phyloP scores from a whole-genome alignment of 2,888 invertebrate species.

The Cephus pulcher region DNA sequence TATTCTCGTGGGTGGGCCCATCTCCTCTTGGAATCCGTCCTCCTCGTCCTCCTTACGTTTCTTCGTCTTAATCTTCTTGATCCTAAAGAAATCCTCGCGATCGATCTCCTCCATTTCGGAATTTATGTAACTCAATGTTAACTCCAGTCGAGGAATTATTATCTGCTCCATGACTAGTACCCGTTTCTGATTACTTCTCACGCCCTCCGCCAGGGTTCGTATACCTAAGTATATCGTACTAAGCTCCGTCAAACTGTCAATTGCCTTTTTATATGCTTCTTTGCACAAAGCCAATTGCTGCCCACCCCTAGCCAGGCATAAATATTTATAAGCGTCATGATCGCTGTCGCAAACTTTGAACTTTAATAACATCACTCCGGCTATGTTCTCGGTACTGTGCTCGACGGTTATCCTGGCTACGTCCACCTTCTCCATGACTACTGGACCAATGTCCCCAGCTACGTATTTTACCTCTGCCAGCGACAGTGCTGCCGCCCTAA shows the following conservation, averaged over 20 bases:
- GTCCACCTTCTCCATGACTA: conserved; percentile 7
- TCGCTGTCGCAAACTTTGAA: conserved; percentile 8
- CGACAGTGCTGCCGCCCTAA: conserved; percentile 9
- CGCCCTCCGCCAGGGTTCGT: not conserved
- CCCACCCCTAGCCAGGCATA: conserved; percentile 15
- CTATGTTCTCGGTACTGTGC: conserved; percentile 2
- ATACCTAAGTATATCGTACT: not conserved
- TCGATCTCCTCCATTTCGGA: conserved; percentile 16
- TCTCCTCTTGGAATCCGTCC: not conserved
- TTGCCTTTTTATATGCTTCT: not conserved
- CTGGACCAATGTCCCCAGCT: conserved; percentile 10
- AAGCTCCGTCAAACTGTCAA: not conserved
- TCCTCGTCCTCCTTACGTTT: not conserved
- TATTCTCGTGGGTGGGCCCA: not conserved
- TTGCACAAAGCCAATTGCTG: conserved; percentile 53
- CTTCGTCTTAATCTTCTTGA: conserved; percentile 13
- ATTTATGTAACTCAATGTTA: conserved; percentile 6
- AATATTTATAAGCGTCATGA: conserved; percentile 5
- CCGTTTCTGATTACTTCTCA: not conserved
- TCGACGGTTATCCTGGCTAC: conserved; percentile 4
- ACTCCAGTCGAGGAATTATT: conserved; percentile 7
- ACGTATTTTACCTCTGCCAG: conserved; percentile 9
- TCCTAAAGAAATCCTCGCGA: conserved; percentile 20
- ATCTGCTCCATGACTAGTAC: not conserved
- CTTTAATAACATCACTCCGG: conserved; percentile 6